These are phyloP conservation scores for Sarcophilus harrisii DNA, from an alignment of 2,797 vertebrate genomes.

Conservation along the genomic window DNA sequence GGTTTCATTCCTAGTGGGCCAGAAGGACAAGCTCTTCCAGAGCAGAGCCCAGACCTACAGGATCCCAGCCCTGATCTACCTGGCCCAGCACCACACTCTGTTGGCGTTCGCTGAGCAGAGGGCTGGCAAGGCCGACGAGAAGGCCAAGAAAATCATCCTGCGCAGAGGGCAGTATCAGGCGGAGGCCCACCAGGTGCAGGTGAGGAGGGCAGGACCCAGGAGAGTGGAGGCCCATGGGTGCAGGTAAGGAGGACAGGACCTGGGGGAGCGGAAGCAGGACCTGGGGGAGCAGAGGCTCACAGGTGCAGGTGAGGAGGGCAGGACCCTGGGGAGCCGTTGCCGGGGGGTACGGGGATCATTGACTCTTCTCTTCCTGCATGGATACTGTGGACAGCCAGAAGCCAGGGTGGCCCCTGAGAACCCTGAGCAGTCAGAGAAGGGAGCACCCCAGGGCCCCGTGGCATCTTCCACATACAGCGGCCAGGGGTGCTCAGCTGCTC, in stretches of 20 bases:
- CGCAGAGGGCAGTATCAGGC: conserved; percentile 69
- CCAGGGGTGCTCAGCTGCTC: neutral
- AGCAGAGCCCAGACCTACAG: conserved; percentile 67
- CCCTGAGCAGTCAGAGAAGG: neutral
- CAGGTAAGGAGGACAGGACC: too few species aligned
- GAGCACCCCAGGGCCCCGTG: neutral
- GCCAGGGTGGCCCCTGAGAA: neutral
- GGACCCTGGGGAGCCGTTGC: neutral
- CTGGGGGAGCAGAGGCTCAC: accelerated
- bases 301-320: conserved; percentile 68
- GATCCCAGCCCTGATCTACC: conserved; percentile 85
- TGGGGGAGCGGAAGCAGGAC: too few species aligned
- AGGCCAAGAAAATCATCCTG: conserved; percentile 75
- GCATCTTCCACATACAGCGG: neutral
- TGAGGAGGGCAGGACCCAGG: neutral
- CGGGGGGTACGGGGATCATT: neutral
- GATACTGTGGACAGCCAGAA: neutral
- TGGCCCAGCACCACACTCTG: conserved; percentile 74
- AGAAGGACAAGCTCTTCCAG: conserved; percentile 74
- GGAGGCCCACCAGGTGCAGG: conserved; percentile 47
- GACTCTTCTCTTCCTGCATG: neutral
- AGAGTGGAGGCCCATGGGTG: too few species aligned
- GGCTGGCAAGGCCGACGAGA: conserved; percentile 74
- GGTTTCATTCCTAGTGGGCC: conserved; percentile 61
- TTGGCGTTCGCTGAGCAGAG: conserved; percentile 83